phyloP scores from a whole-genome alignment of 2,888 invertebrate genomes.

The Suillia variegata region DNA sequence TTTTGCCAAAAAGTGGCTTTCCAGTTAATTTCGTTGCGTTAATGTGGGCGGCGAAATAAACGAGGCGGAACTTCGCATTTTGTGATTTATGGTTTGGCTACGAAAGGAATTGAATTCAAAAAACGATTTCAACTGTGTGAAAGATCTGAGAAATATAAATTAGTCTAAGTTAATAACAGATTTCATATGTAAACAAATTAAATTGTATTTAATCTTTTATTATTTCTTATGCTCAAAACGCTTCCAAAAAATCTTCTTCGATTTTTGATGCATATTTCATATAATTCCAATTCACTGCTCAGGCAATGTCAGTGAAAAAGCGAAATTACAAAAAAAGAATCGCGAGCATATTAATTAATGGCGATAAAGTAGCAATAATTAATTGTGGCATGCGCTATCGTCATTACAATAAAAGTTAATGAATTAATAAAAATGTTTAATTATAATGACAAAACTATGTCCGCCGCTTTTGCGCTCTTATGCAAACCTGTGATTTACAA shows the following conservation, averaged over 20 bases:
- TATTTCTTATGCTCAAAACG: too few relatives aligned
- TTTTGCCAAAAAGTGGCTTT: too few relatives aligned
- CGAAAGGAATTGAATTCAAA: too few relatives aligned
- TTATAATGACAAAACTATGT: background rate
- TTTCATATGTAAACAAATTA: background rate
- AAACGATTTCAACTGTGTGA: background rate
- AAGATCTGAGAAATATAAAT: background rate
- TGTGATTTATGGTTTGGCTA: too few relatives aligned
- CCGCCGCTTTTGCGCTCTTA: background rate
- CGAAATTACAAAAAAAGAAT: too few relatives aligned
- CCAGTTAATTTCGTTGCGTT: too few relatives aligned
- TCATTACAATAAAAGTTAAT: slow-evolving; percentile 21
- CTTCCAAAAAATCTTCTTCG: too few relatives aligned
- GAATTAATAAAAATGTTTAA: slow-evolving; percentile 23
- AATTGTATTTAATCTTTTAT: background rate
- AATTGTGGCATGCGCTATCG: slow-evolving; percentile 5
- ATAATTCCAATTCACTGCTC: too few relatives aligned
- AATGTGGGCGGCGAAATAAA: too few relatives aligned
- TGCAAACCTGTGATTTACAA: background rate
- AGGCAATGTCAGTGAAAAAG: too few relatives aligned
- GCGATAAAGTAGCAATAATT: background rate
- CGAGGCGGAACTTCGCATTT: too few relatives aligned
- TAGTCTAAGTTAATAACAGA: background rate
- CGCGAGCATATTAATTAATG: background rate
- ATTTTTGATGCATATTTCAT: too few relatives aligned